Evolutionary conservation across 2,888 invertebrate species (phyloP).

Genomic region (Tetranychus truncatus): DNA sequence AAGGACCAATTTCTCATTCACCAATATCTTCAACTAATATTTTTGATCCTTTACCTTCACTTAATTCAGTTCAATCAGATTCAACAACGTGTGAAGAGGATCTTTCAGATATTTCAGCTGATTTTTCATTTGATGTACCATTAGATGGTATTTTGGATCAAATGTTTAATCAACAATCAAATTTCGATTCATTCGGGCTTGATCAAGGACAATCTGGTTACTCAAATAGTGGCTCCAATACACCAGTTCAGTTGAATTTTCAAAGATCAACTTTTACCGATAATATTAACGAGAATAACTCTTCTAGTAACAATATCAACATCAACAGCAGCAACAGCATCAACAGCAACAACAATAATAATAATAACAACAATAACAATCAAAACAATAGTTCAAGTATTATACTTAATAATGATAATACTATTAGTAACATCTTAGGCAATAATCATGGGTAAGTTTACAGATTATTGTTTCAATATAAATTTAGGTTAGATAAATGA

Average conservation of each 20-base stretch:
- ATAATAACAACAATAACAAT: not conserved
- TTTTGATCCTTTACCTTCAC: not conserved
- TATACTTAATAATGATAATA: not conserved
- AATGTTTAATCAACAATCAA: slow-evolving; percentile 11
- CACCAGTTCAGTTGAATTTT: not conserved
- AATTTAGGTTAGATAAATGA: too few species aligned
- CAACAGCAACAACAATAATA: not conserved
- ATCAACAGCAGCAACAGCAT: not conserved
- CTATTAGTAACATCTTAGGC: not conserved
- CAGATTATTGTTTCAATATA: too few species aligned
- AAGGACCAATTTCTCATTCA: not conserved
- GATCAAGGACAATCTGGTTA: not conserved
- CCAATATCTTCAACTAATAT: not conserved
- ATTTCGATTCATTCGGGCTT: not conserved
- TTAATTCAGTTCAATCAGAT: not conserved
- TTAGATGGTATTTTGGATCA: slow-evolving; percentile 16
- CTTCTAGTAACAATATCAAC: not conserved
- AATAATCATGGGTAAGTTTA: not conserved
- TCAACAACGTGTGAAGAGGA: slow-evolving; percentile 12
- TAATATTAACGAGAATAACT: not conserved
- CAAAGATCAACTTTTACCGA: not conserved
- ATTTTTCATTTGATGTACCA: slow-evolving; percentile 18
- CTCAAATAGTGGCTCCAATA: not conserved
- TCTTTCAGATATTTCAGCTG: slow-evolving; percentile 14
- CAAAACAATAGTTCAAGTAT: not conserved